Percentiles rank a stretch among this genome's conserved stretches.
phyloP scores from a whole-genome alignment of 2,888 invertebrate genomes.

The Monopis laevigella region DNA sequence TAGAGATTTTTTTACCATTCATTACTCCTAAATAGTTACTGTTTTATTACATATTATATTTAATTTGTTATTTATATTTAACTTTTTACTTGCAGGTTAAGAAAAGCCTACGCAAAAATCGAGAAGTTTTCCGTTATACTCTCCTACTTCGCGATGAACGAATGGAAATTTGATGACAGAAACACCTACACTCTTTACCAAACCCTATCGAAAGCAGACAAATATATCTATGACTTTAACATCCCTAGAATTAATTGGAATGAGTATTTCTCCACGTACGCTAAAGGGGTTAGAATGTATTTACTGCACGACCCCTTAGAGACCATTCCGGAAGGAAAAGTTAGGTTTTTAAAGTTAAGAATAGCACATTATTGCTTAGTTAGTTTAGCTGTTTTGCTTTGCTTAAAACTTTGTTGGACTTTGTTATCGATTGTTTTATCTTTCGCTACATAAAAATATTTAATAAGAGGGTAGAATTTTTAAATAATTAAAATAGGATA shows the following conservation, averaged over 20 bases:
- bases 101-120: slow-evolving; percentile 77
- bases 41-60: too few species aligned
- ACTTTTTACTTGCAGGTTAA: slow-evolving; percentile 74
- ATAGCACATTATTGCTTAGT: slow-evolving; percentile 1
- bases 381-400: slow-evolving; percentile 16
- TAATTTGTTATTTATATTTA: too few species aligned
- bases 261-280: slow-evolving; percentile 72
- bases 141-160: slow-evolving; percentile 75
- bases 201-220: slow-evolving; percentile 66
- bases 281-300: slow-evolving; percentile 76
- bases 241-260: slow-evolving; percentile 73
- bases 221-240: slow-evolving; percentile 72
- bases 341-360: slow-evolving; percentile 28
- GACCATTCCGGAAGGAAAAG: slow-evolving; percentile 70
- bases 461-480: too few species aligned
- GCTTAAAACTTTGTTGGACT: slow-evolving; percentile 17
- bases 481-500: too few species aligned
- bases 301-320: slow-evolving; percentile 78
- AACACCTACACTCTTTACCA: slow-evolving; percentile 64
- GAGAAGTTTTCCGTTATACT: slow-evolving; percentile 76
- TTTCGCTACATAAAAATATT: too few species aligned
- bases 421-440: too few species aligned
- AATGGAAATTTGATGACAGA: slow-evolving; percentile 75
- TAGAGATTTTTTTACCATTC: too few species aligned
- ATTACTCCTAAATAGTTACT: too few species aligned